phyloP scores from a whole-genome alignment of 2,797 vertebrate genomes.

The Anisognathus igniventris region DNA sequence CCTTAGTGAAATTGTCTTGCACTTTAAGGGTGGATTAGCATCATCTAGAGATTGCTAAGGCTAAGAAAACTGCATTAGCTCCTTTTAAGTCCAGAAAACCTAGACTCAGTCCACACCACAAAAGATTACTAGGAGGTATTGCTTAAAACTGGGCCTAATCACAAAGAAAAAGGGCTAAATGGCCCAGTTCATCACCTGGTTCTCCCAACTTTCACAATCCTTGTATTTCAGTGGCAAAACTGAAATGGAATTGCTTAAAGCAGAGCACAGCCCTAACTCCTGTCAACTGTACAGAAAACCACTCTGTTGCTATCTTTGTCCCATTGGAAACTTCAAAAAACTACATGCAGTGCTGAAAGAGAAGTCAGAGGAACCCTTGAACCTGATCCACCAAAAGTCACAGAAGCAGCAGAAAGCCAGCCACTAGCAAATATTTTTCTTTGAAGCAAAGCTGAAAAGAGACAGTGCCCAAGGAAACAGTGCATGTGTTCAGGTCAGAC shows the following conservation, averaged over 20 bases:
- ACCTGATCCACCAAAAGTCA: not conserved
- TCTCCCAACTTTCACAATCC: not conserved
- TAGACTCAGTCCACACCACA: not conserved
- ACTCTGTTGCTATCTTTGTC: rapidly evolving
- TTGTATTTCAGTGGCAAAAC: not conserved
- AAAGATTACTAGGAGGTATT: not conserved
- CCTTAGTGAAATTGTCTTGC: not conserved
- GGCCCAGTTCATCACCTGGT: not conserved
- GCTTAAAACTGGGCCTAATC: not conserved
- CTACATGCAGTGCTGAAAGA: not conserved
- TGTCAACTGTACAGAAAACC: not conserved
- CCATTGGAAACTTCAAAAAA: not conserved
- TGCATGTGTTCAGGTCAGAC: not conserved
- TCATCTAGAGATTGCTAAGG: not conserved
- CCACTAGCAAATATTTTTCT: not conserved
- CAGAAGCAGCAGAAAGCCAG: not conserved
- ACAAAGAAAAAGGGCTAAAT: not conserved
- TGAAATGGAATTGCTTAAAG: not conserved
- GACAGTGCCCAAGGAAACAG: not conserved
- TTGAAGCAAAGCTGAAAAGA: not conserved
- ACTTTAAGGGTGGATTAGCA: not conserved
- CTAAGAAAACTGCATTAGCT: not conserved
- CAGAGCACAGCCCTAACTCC: not conserved
- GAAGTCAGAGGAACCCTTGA: not conserved
- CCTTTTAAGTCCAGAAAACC: not conserved